phyloP scores from a whole-genome alignment of 2,113 vertebrate genomes.

The Ariopsis seemanni region DNA sequence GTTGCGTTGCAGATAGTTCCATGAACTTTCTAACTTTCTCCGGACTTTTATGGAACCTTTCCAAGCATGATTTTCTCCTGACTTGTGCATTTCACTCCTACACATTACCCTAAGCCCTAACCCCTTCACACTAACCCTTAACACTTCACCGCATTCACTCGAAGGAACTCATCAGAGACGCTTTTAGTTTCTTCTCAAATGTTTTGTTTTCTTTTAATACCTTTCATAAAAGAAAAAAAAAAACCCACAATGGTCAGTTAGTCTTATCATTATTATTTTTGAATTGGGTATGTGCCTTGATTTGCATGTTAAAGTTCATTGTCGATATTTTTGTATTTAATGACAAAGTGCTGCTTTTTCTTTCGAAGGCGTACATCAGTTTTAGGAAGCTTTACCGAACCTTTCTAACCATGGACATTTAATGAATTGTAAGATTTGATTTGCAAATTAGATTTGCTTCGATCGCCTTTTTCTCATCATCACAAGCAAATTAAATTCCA shows the following conservation, averaged over 20 bases:
- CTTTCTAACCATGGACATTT: neutral
- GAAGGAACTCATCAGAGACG: neutral
- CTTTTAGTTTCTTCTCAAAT: neutral
- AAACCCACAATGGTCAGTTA: too few relatives aligned
- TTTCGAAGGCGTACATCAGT: neutral
- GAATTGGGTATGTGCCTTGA: neutral
- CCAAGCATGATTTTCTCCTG: neutral
- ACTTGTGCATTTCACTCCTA: neutral
- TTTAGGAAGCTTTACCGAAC: neutral
- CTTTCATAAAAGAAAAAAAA: neutral
- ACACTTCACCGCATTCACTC: neutral
- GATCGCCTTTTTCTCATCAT: neutral
- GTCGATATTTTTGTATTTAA: neutral
- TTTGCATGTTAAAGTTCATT: neutral
- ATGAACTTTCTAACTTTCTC: neutral
- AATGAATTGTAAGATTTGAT: neutral
- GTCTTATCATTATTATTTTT: neutral
- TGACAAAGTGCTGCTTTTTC: neutral
- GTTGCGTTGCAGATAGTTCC: too few relatives aligned
- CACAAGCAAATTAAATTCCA: neutral
- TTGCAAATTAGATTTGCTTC: neutral
- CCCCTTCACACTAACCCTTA: neutral
- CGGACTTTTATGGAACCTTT: neutral
- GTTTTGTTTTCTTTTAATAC: neutral
- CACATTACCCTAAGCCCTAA: neutral